Evolutionary conservation across 1,140 invertebrate species (phyloP), one percentile per base, ranked within the genome.

Genomic region (Drosophila azteca): DNA sequence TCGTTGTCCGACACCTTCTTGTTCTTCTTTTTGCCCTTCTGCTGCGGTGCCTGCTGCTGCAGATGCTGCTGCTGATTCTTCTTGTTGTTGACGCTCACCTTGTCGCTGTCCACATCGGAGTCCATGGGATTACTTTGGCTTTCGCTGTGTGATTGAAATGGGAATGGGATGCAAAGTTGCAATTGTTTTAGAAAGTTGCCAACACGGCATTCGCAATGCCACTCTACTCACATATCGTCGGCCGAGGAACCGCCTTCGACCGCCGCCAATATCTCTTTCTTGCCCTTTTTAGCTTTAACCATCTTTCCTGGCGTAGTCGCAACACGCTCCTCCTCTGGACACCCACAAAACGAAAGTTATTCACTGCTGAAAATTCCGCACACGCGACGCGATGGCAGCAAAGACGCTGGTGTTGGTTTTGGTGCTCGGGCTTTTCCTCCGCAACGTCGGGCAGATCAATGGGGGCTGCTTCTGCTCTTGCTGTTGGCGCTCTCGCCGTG

Each of bases 281-380:
- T 91, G 90, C 90, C 90, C 87, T 91, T 91, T 91, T 91, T 91
- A 90, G 89, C 72, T 89, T 91, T 91, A 90, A 91, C 90, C 90
- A 91, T 91, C 90, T 91, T 91, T 77, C 84, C 77, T 79, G 76
- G 51, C 79, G 83, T 68, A 88, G 87, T 81, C 89, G 90, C 90
- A 91, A 91, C 90, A 91, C 90, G 90, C 88, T 91, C 87, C 79
- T 82, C 66, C 80, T 74, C 68, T 70, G 73, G 72, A 67, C 80
- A 75, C 69, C 63, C 50, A 90, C 79, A 63, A 88, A 90, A 81
- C 73, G 73, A 72, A 76, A 75, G 70, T 77, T 79, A 90, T 87
- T 79, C 89, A 90, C 89, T 71, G 77, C 85, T 90, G 48, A 88
- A 87, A 82, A 64, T 82, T 68, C 68, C 48, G 48, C 71, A 87